A percentile compares a stretch with the other conserved stretches of the same genome.
Conservation (phyloP, 2,797 vertebrate genomes). For the Neomorphus geoffroyi region DNA sequence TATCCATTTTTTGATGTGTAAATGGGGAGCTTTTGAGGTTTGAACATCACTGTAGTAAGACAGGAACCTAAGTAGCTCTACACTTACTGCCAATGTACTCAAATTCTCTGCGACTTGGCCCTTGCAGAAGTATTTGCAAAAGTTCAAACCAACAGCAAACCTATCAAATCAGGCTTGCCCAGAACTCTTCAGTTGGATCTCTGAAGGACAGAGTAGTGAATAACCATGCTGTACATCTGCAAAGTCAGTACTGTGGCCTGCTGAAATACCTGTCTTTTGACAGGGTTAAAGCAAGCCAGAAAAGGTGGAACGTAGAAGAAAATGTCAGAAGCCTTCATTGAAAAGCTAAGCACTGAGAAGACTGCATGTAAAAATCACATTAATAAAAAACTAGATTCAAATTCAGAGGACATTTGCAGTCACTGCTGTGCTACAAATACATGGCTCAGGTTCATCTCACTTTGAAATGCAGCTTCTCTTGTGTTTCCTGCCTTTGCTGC, state of each 20-base stretch:
- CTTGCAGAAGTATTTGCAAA: neutral
- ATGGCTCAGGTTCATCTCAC: neutral
- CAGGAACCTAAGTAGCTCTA: neutral
- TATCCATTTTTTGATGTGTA: neutral
- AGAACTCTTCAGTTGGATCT: neutral
- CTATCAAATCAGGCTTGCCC: neutral
- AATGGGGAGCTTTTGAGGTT: neutral
- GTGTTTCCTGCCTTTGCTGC: neutral
- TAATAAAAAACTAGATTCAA: neutral
- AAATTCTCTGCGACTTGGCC: neutral
- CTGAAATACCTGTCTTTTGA: neutral
- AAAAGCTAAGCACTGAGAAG: neutral
- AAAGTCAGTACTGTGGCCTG: accelerated
- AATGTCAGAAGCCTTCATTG: neutral
- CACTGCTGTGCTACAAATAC: neutral
- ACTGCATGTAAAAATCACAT: neutral
- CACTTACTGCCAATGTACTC: neutral
- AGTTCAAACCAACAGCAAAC: neutral
- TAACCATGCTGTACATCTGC: neutral
- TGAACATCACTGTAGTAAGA: neutral
- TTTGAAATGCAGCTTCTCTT: neutral
- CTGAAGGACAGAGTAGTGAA: neutral
- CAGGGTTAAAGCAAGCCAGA: neutral
- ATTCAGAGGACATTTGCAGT: neutral
- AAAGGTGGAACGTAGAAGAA: neutral